phyloP scores from a whole-genome alignment of 30 jellyfish, hydroid and myxozoan genomes.

The Aurelia aurita region DNA sequence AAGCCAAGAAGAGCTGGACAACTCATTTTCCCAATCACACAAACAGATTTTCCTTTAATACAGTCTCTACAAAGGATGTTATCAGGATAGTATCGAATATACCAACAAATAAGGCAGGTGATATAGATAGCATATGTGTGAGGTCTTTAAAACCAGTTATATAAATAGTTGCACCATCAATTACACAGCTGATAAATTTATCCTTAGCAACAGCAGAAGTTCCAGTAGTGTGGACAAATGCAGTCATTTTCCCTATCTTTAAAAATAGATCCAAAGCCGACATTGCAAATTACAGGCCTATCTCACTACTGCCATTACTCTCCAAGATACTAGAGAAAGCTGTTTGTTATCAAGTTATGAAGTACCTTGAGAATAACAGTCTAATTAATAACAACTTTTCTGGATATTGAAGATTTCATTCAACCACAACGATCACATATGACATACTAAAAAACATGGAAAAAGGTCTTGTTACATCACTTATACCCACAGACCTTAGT shows the following conservation, averaged over 20 bases:
- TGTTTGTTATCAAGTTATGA: background rate
- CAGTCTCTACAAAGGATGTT: background rate
- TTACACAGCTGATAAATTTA: background rate
- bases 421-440: background rate
- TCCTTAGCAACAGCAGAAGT: constrained; percentile 2
- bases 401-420: background rate
- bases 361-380: background rate
- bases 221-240: constrained; percentile 4
- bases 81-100: background rate
- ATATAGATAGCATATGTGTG: background rate
- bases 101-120: background rate
- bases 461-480: constrained; percentile 30
- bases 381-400: too few relatives aligned
- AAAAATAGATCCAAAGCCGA: constrained; percentile 1
- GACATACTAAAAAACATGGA: constrained; percentile 1
- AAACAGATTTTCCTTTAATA: too few relatives aligned
- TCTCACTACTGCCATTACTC: constrained; percentile 8
- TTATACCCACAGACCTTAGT: constrained; percentile 35
- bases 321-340: constrained; percentile 11
- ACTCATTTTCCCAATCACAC: too few relatives aligned
- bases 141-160: constrained; percentile 4
- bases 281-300: constrained; percentile 14
- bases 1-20: too few relatives aligned
- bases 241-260: constrained; percentile 3
- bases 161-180: background rate